Evolutionary conservation across 2,113 vertebrate genomes (phyloP).

Genomic region (Addax nasomaculatus): DNA sequence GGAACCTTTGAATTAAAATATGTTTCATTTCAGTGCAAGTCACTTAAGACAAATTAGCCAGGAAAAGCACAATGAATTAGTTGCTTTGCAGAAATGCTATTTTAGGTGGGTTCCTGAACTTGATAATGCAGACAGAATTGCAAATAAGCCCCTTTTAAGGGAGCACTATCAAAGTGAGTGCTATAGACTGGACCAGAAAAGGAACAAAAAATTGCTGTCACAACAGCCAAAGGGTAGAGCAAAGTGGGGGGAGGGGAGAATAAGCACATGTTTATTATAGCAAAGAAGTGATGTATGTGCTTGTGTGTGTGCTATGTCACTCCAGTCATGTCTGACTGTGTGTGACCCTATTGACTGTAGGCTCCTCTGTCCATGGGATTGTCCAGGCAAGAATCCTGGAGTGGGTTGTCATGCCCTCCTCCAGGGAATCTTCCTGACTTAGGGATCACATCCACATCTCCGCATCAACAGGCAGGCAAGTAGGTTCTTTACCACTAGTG

Average conservation of each 20-base stretch:
- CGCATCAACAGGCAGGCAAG: neutral
- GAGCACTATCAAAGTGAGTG: neutral
- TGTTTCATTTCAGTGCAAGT: conserved; percentile 29
- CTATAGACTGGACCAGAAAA: neutral
- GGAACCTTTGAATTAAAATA: conserved; percentile 37
- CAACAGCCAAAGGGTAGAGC: neutral
- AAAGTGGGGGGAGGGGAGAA: neutral
- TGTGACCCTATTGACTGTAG: neutral
- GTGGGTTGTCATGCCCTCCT: neutral
- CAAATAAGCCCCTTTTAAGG: neutral
- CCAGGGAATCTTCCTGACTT: neutral
- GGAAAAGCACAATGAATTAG: conserved; percentile 1
- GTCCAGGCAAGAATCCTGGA: neutral
- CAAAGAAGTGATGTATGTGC: neutral
- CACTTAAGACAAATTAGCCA: conserved; percentile 50
- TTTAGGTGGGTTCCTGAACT: conserved; percentile 1
- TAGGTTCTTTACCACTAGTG: neutral
- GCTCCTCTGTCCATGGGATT: neutral
- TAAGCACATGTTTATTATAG: neutral
- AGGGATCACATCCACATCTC: neutral
- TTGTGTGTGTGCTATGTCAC: neutral
- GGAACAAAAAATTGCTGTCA: neutral
- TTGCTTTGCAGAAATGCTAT: conserved; percentile 21
- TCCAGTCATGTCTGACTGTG: neutral
- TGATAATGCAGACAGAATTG: neutral